A percentile compares a stretch with the other conserved stretches of the same genome.
These are phyloP conservation scores for Nasonia vitripennis DNA, from an alignment of 1,140 invertebrate genomes.

Conservation along the genomic window DNA sequence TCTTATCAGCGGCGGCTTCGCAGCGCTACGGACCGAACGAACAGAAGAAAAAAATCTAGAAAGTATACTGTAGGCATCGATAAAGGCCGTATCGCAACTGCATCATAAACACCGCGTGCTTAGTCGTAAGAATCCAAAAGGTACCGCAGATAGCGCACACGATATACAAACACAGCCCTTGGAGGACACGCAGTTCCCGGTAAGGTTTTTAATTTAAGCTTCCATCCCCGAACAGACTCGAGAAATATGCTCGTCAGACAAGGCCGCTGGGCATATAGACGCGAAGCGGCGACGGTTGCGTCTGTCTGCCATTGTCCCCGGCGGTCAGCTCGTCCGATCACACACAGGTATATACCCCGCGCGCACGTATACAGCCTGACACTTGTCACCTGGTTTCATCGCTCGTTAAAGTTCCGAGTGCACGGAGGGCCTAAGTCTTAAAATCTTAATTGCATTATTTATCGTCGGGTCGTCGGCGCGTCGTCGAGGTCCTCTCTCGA, in stretches of 20 bases:
- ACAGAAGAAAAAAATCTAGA: neutral
- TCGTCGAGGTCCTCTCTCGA: constrained; percentile 9
- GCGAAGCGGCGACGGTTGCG: neutral
- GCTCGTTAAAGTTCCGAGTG: constrained; percentile 62
- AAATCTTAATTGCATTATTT: constrained; percentile 64
- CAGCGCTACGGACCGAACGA: neutral
- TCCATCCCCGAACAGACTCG: constrained; percentile 23
- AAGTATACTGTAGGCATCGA: neutral
- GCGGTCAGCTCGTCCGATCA: neutral
- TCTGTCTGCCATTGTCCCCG: constrained; percentile 44
- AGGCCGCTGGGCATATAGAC: constrained; percentile 51
- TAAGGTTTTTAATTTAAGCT: constrained; percentile 58
- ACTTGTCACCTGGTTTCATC: constrained; percentile 69
- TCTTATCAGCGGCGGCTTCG: constrained; percentile 26
- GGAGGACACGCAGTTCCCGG: constrained; percentile 14
- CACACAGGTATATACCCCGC: constrained; percentile 20
- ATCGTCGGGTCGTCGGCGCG: constrained; percentile 55
- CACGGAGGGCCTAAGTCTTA: constrained; percentile 55
- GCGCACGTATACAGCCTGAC: constrained; percentile 51
- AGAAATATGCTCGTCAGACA: constrained; percentile 63
- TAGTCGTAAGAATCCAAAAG: constrained; percentile 4
- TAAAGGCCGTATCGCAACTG: neutral
- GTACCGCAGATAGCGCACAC: neutral
- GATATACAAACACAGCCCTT: neutral
- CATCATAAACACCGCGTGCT: neutral